Evolutionary conservation across 2,888 invertebrate species (phyloP), one percentile per base, ranked within the genome.

Genomic region (Cactoblastis cactorum): DNA sequence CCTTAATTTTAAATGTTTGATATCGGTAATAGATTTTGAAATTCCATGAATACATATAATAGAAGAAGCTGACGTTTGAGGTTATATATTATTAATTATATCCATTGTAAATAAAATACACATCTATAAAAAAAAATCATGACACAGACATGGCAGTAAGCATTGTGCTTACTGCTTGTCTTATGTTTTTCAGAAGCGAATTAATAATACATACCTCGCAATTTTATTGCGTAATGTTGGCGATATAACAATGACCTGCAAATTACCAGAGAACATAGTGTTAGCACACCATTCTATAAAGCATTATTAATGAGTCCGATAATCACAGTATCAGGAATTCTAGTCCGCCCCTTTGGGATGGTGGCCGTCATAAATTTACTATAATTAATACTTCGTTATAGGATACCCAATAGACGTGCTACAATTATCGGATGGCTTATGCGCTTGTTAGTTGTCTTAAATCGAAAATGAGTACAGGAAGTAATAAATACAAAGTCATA

Each of bases 351-450:
- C 53, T 47, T 2, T 33, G 51, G 34, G 45, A 53, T 55, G 52
- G 54, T 52, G 59, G 58, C 50, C 53, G 39, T 50, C 65, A 67
- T 71, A 66, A 67, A 72, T 71, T 64, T 63, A 45, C 58, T 48
- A 58, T 72, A 72, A 73, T 73, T 71, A 72, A 72, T 72, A 65
- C 63, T 66, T 62, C 58, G 66, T 69, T 71, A 62, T 61, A 50
- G 55, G 59, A 57, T 52, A 61, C 57, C 56, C 51, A 57, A 54
- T 49, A 50, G 41, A 45, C 53, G 50, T 50, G 18, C 45, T 12
- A 5, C 12, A 14, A 17, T 37, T 12, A n/a, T n/a, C 12, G 33
- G n/a, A 12, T 37, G 12, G 1, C 12, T 37, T 37, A 37, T 37
- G 15, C 17, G 17, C 14, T 24, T 41, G n/a, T 22, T 28, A 28